phyloP scores from a whole-genome alignment of 2,888 invertebrate genomes.

The Xestia sexstrigata region DNA sequence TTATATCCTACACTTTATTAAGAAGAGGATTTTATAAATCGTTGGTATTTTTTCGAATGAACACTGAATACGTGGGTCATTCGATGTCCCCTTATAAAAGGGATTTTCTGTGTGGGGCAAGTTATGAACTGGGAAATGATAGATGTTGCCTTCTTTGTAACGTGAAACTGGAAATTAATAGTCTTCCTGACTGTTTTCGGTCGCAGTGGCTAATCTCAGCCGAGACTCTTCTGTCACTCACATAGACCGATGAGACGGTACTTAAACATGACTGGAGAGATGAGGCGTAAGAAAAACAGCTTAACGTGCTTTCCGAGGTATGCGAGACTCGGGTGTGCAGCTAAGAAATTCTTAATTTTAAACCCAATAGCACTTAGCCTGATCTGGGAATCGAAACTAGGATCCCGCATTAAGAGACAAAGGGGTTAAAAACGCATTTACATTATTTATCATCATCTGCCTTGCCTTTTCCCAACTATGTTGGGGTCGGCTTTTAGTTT shows the following conservation, averaged over 20 bases:
- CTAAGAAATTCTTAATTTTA: neutral
- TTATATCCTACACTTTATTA: constrained; percentile 63
- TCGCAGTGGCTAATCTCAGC: neutral
- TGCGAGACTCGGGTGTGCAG: neutral
- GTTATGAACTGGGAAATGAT: constrained; percentile 23
- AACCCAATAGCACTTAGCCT: neutral
- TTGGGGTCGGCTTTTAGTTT: no score
- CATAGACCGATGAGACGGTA: neutral
- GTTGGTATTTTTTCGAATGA: constrained; percentile 53
- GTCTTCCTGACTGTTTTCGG: neutral
- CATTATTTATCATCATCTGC: neutral
- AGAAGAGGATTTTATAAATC: constrained; percentile 54
- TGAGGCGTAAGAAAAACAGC: neutral
- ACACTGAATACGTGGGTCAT: constrained; percentile 49
- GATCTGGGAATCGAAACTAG: neutral
- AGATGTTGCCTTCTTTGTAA: neutral
- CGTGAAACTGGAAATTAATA: neutral
- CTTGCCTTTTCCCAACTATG: no score
- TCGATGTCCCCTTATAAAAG: constrained; percentile 64
- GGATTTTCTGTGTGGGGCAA: constrained; percentile 29
- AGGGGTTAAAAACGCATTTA: neutral
- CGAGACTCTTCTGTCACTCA: neutral
- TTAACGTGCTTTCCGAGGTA: neutral
- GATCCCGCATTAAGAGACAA: neutral
- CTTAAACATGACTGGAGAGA: neutral